Evolutionary conservation across 2,113 vertebrate genomes (phyloP).

Genomic region (Arizona elegans): DNA sequence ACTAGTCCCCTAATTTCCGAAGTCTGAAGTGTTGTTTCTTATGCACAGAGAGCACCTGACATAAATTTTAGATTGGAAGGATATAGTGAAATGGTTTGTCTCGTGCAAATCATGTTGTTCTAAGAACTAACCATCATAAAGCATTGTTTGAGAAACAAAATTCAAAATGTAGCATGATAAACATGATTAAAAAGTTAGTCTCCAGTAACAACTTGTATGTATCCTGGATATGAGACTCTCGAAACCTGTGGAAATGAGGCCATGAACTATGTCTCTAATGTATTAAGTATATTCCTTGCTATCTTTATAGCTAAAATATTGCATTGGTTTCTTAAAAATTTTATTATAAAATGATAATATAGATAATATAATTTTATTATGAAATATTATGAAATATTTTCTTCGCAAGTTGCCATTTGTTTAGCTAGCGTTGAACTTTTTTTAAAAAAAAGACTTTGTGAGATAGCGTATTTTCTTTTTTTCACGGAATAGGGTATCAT

Average conservation of each 20-base stretch:
- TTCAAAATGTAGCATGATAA: conserved; percentile 54
- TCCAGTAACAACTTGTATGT: conserved; percentile 45
- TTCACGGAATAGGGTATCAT: conserved; percentile 47
- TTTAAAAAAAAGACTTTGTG: conserved; percentile 45
- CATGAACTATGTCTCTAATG: conserved; percentile 50
- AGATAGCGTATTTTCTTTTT: conserved; percentile 43
- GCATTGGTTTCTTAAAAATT: conserved; percentile 53
- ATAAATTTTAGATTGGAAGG: conserved; percentile 23
- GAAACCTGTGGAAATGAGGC: conserved; percentile 47
- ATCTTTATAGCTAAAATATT: conserved; percentile 55
- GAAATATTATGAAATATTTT: conserved; percentile 37
- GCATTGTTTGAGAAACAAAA: conserved; percentile 42
- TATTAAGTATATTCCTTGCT: conserved; percentile 47
- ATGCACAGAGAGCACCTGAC: conserved; percentile 28
- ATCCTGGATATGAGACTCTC: conserved; percentile 47
- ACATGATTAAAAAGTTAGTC: conserved; percentile 59
- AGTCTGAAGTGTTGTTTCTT: conserved; percentile 33
- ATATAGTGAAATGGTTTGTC: conserved; percentile 50
- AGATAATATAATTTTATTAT: neutral
- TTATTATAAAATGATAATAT: conserved; percentile 33
- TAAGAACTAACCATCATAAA: conserved; percentile 30
- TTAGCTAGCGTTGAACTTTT: conserved; percentile 55
- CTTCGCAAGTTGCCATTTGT: conserved; percentile 57
- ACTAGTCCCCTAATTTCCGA: neutral
- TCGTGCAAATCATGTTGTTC: conserved; percentile 37